Conservation (phyloP, 2,113 vertebrate species). For the Meles meles region DNA sequence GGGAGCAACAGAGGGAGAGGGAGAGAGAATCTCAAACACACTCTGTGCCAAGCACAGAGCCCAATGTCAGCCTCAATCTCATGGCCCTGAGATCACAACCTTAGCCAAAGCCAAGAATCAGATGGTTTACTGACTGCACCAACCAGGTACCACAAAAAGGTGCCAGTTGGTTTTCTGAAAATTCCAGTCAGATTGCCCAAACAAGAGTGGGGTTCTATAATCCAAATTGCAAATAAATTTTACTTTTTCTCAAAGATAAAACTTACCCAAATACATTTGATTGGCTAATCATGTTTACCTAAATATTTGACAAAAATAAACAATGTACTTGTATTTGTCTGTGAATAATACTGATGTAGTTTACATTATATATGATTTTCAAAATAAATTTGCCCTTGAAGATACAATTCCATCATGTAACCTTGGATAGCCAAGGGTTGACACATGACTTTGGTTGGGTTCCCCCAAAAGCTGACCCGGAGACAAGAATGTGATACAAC, state of each 20-base stretch:
- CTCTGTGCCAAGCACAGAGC: not conserved
- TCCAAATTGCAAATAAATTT: not conserved
- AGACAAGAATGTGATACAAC: not conserved
- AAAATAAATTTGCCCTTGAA: conserved; percentile 21
- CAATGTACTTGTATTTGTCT: not conserved
- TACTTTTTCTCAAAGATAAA: conserved; percentile 32
- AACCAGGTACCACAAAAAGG: not conserved
- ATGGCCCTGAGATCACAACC: not conserved
- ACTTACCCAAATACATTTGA: not conserved
- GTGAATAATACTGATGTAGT: not conserved
- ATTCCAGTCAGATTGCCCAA: not conserved
- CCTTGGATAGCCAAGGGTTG: not conserved
- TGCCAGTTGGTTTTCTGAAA: not conserved
- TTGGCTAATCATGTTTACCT: not conserved
- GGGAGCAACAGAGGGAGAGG: not conserved
- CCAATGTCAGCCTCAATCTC: not conserved
- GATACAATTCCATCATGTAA: not conserved
- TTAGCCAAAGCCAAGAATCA: not conserved
- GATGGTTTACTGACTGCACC: not conserved
- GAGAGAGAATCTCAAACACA: no score
- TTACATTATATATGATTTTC: not conserved
- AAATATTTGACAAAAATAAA: conserved; percentile 14
- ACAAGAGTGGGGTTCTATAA: not conserved
- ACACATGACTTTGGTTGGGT: not conserved
- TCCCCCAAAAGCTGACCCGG: not conserved